phyloP scores from a whole-genome alignment of 1,140 invertebrate genomes.

The Drosophila burlai region DNA sequence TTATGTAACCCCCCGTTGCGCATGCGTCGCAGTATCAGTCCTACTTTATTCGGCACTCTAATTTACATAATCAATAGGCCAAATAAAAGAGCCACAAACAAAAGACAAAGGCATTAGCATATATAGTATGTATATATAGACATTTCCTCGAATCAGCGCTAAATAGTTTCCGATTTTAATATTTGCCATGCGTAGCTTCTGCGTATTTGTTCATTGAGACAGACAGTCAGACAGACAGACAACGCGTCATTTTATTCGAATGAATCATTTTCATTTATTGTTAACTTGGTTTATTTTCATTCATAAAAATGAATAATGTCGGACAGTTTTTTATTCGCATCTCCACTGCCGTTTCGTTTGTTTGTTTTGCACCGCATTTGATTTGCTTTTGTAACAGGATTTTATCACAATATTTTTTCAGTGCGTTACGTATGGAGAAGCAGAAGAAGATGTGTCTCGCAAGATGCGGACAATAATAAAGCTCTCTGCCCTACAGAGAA shows the following conservation, averaged over 20 bases:
- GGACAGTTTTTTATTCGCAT: conserved; percentile 36
- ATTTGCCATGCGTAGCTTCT: conserved; percentile 31
- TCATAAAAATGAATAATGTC: conserved; percentile 71
- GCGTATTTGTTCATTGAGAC: conserved; percentile 28
- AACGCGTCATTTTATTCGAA: conserved; percentile 61
- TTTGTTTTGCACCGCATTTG: conserved; percentile 63
- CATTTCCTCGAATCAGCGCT: conserved; percentile 57
- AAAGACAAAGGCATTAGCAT: conserved; percentile 44
- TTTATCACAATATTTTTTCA: conserved; percentile 39
- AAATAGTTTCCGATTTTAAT: conserved; percentile 57
- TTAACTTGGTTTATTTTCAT: conserved; percentile 58
- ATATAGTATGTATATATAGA: conserved; percentile 1
- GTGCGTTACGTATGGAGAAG: conserved; percentile 42
- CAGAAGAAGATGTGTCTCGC: not conserved
- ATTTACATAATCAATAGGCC: conserved; percentile 68
- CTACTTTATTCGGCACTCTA: conserved; percentile 24
- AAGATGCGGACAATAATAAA: conserved; percentile 17
- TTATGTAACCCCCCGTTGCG: conserved; percentile 67
- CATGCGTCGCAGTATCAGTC: conserved; percentile 54
- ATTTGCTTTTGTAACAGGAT: conserved; percentile 57
- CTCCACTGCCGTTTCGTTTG: conserved; percentile 23
- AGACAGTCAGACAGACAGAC: conserved; percentile 7
- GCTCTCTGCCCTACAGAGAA: conserved; percentile 62
- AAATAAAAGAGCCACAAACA: conserved; percentile 25
- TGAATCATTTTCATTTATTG: conserved; percentile 66